Percentiles rank a stretch among this genome's conserved stretches.
Conservation (phyloP, 2,888 invertebrate genomes). For the Cotesia congregata region DNA sequence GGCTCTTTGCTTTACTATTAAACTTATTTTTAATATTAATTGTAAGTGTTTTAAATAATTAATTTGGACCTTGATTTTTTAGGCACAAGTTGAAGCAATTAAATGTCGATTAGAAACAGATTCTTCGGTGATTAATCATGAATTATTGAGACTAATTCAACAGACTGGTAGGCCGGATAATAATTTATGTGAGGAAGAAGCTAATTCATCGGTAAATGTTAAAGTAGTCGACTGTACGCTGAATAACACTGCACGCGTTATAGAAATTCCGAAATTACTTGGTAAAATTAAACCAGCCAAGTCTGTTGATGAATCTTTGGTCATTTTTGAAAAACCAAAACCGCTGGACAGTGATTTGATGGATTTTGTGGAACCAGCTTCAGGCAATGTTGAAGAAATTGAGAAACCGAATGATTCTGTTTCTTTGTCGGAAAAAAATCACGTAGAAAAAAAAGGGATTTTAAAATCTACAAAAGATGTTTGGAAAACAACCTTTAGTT, state of each 20-base stretch:
- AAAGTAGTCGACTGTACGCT: slow-evolving; percentile 35
- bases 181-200: slow-evolving; percentile 34
- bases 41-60: slow-evolving; percentile 28
- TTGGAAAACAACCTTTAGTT: neutral
- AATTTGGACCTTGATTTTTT: slow-evolving; percentile 12
- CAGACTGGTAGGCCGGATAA: slow-evolving; percentile 33
- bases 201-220: slow-evolving; percentile 38
- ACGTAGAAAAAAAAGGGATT: neutral
- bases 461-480: neutral
- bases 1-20: slow-evolving; percentile 44
- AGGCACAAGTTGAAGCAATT: slow-evolving; percentile 50
- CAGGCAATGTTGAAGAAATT: neutral
- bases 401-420: neutral
- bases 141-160: slow-evolving; percentile 41
- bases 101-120: slow-evolving; percentile 46
- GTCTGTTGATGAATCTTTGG: neutral
- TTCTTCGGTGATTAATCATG: slow-evolving; percentile 39
- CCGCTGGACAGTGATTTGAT: neutral
- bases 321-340: neutral
- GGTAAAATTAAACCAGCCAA: neutral
- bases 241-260: slow-evolving; percentile 43
- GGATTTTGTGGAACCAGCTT: neutral
- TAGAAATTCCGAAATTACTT: slow-evolving; percentile 40
- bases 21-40: slow-evolving; percentile 70
- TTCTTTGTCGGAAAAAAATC: neutral